phyloP scores from a whole-genome alignment of 2,888 invertebrate species.

The Temnothorax unifasciatus region DNA sequence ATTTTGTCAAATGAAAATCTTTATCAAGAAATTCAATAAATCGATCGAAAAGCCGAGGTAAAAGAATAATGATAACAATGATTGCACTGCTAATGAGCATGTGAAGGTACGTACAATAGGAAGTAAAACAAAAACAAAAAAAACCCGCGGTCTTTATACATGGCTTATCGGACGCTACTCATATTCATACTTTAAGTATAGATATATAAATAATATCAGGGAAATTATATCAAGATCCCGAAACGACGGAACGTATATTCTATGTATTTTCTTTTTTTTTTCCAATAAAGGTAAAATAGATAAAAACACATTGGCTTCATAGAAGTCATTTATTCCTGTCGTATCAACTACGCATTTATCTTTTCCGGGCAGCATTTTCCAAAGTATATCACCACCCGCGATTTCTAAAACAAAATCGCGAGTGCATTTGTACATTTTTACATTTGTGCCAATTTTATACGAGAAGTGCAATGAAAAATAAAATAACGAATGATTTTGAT shows the following conservation, averaged over 20 bases:
- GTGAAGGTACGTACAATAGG: slow-evolving; percentile 61
- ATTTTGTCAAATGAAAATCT: neutral
- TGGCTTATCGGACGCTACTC: slow-evolving; percentile 7
- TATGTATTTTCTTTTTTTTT: slow-evolving; percentile 77
- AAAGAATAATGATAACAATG: neutral
- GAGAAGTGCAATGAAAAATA: neutral
- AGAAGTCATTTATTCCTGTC: slow-evolving; percentile 29
- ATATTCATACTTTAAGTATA: slow-evolving; percentile 27
- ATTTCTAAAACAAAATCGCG: slow-evolving; percentile 36
- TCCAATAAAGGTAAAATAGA: slow-evolving; percentile 71
- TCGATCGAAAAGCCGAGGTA: neutral
- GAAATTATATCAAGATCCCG: slow-evolving; percentile 70
- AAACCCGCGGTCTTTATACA: neutral
- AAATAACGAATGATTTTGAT: slow-evolving; percentile 30
- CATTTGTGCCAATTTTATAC: neutral
- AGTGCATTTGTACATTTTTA: slow-evolving; percentile 34
- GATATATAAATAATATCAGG: slow-evolving; percentile 62
- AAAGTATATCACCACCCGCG: neutral
- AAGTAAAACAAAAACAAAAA: slow-evolving; percentile 21
- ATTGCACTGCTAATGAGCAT: neutral
- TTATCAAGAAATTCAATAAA: slow-evolving; percentile 4
- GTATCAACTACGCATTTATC: neutral
- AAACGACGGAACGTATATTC: slow-evolving; percentile 69
- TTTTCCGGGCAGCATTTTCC: slow-evolving; percentile 6
- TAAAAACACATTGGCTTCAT: slow-evolving; percentile 49